phyloP scores from a whole-genome alignment of 2,888 invertebrate genomes.

The Bombyx huttoni region DNA sequence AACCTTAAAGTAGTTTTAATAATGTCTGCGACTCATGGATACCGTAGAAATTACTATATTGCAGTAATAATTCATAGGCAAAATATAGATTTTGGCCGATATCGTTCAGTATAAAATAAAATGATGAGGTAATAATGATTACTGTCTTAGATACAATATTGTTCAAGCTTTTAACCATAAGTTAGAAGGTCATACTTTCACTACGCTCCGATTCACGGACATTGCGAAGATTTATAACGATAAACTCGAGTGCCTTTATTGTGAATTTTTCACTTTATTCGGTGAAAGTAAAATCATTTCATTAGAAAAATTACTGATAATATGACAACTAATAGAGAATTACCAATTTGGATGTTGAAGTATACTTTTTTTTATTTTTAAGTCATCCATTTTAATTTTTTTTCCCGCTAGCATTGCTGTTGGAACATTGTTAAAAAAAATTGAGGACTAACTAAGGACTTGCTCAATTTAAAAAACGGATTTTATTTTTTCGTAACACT shows the following conservation, averaged over 20 bases:
- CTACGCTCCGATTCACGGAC: neutral
- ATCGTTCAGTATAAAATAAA: neutral
- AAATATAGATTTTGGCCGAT: neutral
- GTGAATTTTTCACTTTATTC: neutral
- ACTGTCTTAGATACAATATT: slow-evolving; percentile 4
- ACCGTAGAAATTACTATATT: neutral
- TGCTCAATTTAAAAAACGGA: too few relatives aligned
- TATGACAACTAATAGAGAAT: neutral
- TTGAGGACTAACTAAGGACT: too few relatives aligned
- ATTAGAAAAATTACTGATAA: too few relatives aligned
- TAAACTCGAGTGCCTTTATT: neutral
- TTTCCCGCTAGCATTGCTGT: too few relatives aligned
- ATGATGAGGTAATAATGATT: neutral
- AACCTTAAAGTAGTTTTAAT: too few relatives aligned
- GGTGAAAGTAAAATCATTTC: neutral
- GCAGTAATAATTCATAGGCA: neutral
- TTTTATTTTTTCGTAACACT: too few relatives aligned
- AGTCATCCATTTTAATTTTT: neutral
- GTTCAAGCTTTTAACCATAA: slow-evolving; percentile 2
- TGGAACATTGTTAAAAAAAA: too few relatives aligned
- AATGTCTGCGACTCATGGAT: too few relatives aligned
- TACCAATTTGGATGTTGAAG: neutral
- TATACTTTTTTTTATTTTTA: neutral
- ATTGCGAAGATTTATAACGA: neutral
- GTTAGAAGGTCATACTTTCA: neutral